Conservation (phyloP, 1,140 invertebrate species). For the Lasioglossum baleicum region DNA sequence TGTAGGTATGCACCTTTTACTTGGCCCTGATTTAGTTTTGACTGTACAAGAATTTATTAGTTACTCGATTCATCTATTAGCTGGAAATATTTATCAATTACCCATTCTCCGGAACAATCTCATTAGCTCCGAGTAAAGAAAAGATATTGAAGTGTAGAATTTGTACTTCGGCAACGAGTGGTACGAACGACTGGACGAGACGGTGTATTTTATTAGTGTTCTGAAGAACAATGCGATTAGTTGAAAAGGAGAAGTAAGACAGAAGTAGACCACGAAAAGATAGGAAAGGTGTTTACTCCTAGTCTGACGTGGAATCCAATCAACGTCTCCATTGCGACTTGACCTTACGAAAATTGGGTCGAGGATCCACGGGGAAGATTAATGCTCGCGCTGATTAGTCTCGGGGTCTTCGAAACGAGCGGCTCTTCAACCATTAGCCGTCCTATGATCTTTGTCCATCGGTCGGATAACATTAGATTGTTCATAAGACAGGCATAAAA, state of each 20-base stretch:
- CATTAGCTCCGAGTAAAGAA: too few species aligned
- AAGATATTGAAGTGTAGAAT: too few species aligned
- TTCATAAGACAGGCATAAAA: slow-evolving; percentile 57
- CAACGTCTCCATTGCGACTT: slow-evolving; percentile 74
- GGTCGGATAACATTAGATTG: slow-evolving; percentile 49
- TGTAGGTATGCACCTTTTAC: too few species aligned
- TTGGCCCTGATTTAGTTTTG: too few species aligned
- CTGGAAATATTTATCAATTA: too few species aligned
- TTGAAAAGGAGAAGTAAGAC: slow-evolving; percentile 14
- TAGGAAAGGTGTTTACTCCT: slow-evolving; percentile 63
- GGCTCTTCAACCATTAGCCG: slow-evolving; percentile 67
- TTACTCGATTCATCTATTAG: too few species aligned
- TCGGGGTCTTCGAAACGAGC: slow-evolving; percentile 68
- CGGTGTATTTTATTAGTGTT: not conserved
- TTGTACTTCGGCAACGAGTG: too few species aligned
- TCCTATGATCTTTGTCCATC: slow-evolving; percentile 67
- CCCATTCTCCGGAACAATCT: not conserved
- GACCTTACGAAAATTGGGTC: slow-evolving; percentile 77
- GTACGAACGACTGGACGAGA: not conserved
- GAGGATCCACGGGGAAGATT: slow-evolving; percentile 75
- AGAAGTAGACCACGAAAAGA: slow-evolving; percentile 35
- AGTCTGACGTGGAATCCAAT: slow-evolving; percentile 72
- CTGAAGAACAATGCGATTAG: not conserved
- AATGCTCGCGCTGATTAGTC: slow-evolving; percentile 78
- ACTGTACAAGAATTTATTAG: too few species aligned